Evolutionary conservation across 2,797 vertebrate genomes (phyloP), one percentile per base, ranked within the genome.

Genomic region (Tokudaia muenninki): DNA sequence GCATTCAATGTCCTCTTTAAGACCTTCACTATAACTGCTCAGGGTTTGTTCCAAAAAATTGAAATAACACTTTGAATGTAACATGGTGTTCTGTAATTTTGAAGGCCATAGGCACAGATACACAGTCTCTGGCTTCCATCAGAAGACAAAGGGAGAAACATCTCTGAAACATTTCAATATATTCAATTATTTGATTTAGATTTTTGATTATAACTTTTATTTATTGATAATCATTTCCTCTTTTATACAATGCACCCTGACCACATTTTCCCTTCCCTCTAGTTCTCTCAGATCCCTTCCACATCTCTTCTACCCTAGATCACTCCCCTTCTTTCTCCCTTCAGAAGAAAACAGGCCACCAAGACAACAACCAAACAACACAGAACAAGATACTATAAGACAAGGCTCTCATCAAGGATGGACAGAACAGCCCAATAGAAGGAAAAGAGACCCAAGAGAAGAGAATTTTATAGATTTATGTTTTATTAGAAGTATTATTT

Each of bases 261-360:
- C 19, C 17, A 22, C 17, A 84, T 6, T 50, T 86, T 67, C 3
- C 6, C 6, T 5, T 50, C 19, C 3, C 3, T 34, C 61, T 6
- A 44, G 1, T 50, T 6, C 3, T 86, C 11, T 44, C 31, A 86
- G 11, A 1, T 67, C 21, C 5, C 1, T 3, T 0, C 44, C 3
- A 34, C 12, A 11, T 86, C 3, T 24, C 29, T 44, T 67, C 1
- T 14, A 5, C 17, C 1, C 0, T 3, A 47, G 16, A n/a, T 50
- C 61, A 67, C 3, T 14, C 44, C 9, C 44, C 26, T 3, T n/a
- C 19, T 86, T 17, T n/a, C 5, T 67, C 3, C 3, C 29, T 67
- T 67, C 19, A 50, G 61, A 86, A 50, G 13, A n/a, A 19, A 67
- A 41, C 9, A 61, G 22, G 6, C 41, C 6, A 67, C 19, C 19